Evolutionary conservation across 2,888 invertebrate genomes (phyloP), one percentile per base, ranked within the genome.

Genomic region (Bombyx huttoni): DNA sequence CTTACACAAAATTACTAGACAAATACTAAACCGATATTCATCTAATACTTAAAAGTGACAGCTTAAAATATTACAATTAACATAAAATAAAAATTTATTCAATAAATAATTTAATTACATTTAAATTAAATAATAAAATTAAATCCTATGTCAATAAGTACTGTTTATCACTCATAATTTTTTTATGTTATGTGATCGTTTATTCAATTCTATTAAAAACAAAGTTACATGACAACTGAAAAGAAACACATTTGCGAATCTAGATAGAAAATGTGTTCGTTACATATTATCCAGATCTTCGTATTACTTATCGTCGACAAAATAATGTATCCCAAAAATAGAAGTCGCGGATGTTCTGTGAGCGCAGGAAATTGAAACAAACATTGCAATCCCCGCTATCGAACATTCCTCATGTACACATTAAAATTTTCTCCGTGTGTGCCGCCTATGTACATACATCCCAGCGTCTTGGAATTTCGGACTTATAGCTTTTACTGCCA

Each of bases 331-430:
- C 65, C 65, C 65, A 65, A 63, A 68, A 70, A 76, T 70, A 69
- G 68, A 71, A 75, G 67, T 66, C 73, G 65, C 65, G 67, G 61
- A 68, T 64, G 65, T 60, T 67, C 65, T 65, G 65, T 63, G 67
- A 64, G 65, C 64, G 68, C 75, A 75, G 83, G 81, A 81, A 84
- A 85, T 85, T 82, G 82, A 76, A 83, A 80, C 83, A 83, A 83
- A 83, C 81, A 84, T 78, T 74, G 78, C 79, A 77, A 78, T 78
- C 75, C 77, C 72, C 69, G 65, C 59, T 61, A 67, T 69, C 63
- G 62, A 66, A 65, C 60, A 63, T 63, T 59, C 60, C 64, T 61
- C 58, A 62, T 63, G 62, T 65, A 69, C 64, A 68, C 66, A 69
- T 64, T 67, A 66, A 65, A 70, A 69, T 53, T 40, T 40, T 3